These are phyloP conservation scores for Gasterosteus nipponicus DNA, from an alignment of 2,113 vertebrate genomes.

Conservation along the genomic window DNA sequence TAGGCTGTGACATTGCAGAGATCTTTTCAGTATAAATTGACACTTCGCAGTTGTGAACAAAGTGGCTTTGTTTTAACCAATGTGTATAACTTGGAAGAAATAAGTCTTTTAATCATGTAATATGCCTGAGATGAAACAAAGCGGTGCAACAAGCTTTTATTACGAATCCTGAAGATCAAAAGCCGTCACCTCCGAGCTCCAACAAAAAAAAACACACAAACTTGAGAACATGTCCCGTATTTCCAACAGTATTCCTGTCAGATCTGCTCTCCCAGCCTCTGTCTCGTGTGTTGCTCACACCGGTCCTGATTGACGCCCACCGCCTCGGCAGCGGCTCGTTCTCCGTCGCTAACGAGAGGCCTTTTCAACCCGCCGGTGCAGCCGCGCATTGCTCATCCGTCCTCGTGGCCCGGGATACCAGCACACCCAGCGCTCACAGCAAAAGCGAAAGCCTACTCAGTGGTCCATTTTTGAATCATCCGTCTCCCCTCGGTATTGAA, in stretches of 20 bases:
- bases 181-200: not conserved
- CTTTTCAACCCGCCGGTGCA: constrained; percentile 54
- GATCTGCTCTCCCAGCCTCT: constrained; percentile 29
- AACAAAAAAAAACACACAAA: constrained; percentile 13
- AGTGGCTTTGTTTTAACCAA: constrained; percentile 30
- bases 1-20: constrained; percentile 49
- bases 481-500: constrained; percentile 8
- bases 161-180: not conserved
- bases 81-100: not conserved
- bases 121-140: not conserved
- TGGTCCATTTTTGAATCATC: constrained; percentile 33
- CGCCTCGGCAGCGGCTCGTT: constrained; percentile 54
- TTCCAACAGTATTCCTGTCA: constrained; percentile 13
- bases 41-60: constrained; percentile 58
- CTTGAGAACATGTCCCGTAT: not conserved
- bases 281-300: constrained; percentile 20
- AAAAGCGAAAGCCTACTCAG: constrained; percentile 26
- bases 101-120: not conserved
- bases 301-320: constrained; percentile 60
- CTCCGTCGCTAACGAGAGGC: constrained; percentile 67
- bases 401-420: constrained; percentile 60
- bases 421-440: constrained; percentile 26
- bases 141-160: not conserved
- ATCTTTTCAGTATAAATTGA: constrained; percentile 57
- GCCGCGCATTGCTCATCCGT: constrained; percentile 53